These are phyloP conservation scores for Poecilia velifera DNA, from an alignment of 2,797 vertebrate species.

Conservation along the genomic window DNA sequence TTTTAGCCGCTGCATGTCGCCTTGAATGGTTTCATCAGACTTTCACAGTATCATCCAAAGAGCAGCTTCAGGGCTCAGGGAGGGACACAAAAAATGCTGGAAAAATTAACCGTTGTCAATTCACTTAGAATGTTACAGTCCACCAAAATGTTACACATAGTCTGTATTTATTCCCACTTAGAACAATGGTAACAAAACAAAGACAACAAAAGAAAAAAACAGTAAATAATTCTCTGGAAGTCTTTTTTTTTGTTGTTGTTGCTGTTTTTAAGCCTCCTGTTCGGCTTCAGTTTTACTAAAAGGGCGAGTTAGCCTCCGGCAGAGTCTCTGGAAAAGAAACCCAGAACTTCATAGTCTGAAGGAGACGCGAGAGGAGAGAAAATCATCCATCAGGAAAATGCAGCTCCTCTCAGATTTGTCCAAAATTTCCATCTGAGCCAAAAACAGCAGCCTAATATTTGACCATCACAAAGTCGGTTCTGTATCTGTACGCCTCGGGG, in stretches of 20 bases:
- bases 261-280: slow-evolving; percentile 60
- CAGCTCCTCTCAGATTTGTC: slow-evolving; percentile 41
- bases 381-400: slow-evolving; percentile 32
- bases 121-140: slow-evolving; percentile 65
- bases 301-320: slow-evolving; percentile 37
- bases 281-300: slow-evolving; percentile 43
- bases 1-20: slow-evolving; percentile 1
- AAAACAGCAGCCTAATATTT: slow-evolving; percentile 14
- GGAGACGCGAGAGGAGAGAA: slow-evolving; percentile 33
- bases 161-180: slow-evolving; percentile 74
- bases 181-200: slow-evolving; percentile 77
- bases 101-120: slow-evolving; percentile 49
- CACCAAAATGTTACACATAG: slow-evolving; percentile 71
- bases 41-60: slow-evolving; percentile 36
- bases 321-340: slow-evolving; percentile 53
- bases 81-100: slow-evolving; percentile 69
- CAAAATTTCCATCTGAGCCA: slow-evolving; percentile 16
- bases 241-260: slow-evolving; percentile 54
- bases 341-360: slow-evolving; percentile 30
- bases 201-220: slow-evolving; percentile 70
- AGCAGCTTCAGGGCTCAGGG: slow-evolving; percentile 53
- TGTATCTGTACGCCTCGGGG: slow-evolving; percentile 24
- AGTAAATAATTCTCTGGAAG: slow-evolving; percentile 70
- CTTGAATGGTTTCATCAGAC: slow-evolving; percentile 23
- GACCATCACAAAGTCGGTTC: slow-evolving; percentile 15